Percentiles rank a stretch among this genome's conserved stretches.
Conservation (phyloP, 2,888 invertebrate genomes). For the Diachrysia chrysitis region DNA sequence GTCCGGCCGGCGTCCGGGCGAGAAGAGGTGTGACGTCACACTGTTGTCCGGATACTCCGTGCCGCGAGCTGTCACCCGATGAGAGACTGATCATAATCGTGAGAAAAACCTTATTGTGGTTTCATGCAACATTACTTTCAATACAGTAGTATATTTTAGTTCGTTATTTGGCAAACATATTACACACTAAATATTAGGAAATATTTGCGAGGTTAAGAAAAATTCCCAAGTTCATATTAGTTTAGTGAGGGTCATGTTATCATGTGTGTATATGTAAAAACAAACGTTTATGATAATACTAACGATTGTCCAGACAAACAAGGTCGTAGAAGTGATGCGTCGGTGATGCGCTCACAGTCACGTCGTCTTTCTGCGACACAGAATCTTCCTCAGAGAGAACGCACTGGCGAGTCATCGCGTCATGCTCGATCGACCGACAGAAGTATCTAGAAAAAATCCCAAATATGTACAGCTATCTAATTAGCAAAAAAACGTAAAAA, state of each 20-base stretch:
- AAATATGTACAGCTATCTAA: constrained; percentile 10
- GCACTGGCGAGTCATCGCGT: constrained; percentile 95
- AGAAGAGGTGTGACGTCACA: constrained; percentile 95
- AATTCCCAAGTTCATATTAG: constrained; percentile 20
- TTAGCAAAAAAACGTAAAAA: constrained; percentile 1
- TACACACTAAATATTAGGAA: constrained; percentile 25
- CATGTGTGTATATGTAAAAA: constrained; percentile 38
- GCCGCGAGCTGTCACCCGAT: constrained; percentile 93
- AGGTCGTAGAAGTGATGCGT: constrained; percentile 96
- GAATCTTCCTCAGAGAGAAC: constrained; percentile 97
- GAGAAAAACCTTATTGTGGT: constrained; percentile 82
- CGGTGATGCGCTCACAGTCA: constrained; percentile 95
- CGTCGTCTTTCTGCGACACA: constrained; percentile 95
- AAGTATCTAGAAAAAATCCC: constrained; percentile 90
- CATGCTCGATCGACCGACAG: constrained; percentile 96
- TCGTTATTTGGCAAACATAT: constrained; percentile 34
- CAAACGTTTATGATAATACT: constrained; percentile 81
- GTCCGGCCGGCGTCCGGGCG: constrained; percentile 94
- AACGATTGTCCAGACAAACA: constrained; percentile 96
- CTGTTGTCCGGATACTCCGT: constrained; percentile 97
- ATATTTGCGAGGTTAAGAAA: constrained; percentile 12
- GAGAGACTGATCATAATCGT: constrained; percentile 88
- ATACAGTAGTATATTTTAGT: constrained; percentile 36
- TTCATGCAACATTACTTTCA: constrained; percentile 69
- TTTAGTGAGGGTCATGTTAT: constrained; percentile 23